A percentile compares a stretch with the other conserved stretches of the same genome.
Conservation (phyloP, 2,113 vertebrate genomes). For the Brienomyrus longianalis region DNA sequence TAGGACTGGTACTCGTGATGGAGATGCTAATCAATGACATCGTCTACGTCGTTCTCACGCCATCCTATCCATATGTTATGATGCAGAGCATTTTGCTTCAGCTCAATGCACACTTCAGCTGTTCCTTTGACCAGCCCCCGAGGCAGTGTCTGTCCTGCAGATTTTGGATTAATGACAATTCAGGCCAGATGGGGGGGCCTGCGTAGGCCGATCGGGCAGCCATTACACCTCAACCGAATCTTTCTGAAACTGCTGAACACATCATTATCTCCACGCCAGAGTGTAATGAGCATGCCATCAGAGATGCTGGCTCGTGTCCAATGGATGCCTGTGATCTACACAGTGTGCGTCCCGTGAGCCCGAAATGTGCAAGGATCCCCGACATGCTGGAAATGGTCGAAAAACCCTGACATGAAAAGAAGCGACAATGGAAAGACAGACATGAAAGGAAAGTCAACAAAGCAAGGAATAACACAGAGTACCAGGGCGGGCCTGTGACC, state of each 20-base stretch:
- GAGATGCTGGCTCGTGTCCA: not conserved
- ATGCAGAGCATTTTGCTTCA: not conserved
- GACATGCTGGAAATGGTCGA: not conserved
- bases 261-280: not conserved
- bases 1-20: not conserved
- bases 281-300: not conserved
- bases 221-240: not conserved
- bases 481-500: not conserved
- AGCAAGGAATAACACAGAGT: not conserved
- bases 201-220: not conserved
- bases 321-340: not conserved
- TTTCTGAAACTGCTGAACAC: not conserved
- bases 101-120: not conserved
- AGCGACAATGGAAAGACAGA: not conserved
- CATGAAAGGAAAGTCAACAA: conserved; percentile 10
- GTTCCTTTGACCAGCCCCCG: not conserved
- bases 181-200: not conserved
- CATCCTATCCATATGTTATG: not conserved
- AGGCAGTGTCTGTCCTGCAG: not conserved
- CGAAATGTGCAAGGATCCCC: not conserved
- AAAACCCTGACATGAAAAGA: not conserved
- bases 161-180: conserved; percentile 9
- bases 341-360: not conserved
- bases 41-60: not conserved
- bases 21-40: not conserved